These are phyloP conservation scores for Pavo muticus DNA, from an alignment of 2,113 vertebrate genomes.

Conservation along the genomic window DNA sequence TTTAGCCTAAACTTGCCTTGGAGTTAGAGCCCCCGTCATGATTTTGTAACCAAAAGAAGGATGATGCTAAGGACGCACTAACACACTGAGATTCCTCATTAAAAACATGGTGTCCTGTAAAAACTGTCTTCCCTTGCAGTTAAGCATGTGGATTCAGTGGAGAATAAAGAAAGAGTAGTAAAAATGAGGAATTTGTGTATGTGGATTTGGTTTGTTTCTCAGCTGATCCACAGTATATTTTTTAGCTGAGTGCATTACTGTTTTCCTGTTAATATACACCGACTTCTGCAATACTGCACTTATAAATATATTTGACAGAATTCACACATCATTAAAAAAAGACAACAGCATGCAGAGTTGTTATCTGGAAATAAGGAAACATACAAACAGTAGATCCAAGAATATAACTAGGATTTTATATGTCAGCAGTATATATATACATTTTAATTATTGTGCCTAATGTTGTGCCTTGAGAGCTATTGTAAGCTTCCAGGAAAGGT, in stretches of 20 bases:
- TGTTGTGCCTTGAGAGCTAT: not conserved
- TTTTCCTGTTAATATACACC: not conserved
- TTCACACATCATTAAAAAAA: not conserved
- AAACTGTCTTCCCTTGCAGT: not conserved
- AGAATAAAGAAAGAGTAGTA: not conserved
- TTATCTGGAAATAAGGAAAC: not conserved
- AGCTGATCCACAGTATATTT: not conserved
- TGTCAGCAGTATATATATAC: not conserved
- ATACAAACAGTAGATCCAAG: not conserved
- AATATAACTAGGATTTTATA: not conserved
- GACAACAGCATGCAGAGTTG: not conserved
- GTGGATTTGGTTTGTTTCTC: not conserved
- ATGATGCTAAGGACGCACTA: not conserved
- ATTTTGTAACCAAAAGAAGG: not conserved
- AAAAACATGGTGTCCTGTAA: not conserved
- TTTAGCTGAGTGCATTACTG: not conserved
- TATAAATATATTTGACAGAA: not conserved
- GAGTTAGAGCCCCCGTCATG: not conserved
- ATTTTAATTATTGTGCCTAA: not conserved
- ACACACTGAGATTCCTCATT: not conserved
- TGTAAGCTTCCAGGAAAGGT: not conserved
- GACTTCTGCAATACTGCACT: not conserved
- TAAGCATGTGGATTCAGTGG: not conserved
- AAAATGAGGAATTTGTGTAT: not conserved
- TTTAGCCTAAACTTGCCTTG: not conserved